Percentiles rank a stretch among this genome's conserved stretches.
Evolutionary conservation across 2,888 invertebrate species (phyloP).

Genomic region (Euzetes globulus): DNA sequence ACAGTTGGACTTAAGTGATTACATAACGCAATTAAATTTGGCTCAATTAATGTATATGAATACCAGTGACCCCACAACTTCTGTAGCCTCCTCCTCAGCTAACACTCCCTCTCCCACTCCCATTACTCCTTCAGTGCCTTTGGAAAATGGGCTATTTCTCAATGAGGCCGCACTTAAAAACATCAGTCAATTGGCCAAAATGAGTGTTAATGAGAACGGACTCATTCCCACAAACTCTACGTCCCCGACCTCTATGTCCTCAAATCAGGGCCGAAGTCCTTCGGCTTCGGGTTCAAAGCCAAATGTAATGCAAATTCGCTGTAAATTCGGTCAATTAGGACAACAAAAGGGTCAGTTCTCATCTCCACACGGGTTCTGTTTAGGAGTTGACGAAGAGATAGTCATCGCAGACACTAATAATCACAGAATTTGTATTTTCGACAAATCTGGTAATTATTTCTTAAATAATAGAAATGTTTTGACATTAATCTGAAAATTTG

Average conservation of each 20-base stretch:
- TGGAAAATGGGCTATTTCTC: slow-evolving; percentile 41
- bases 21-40: slow-evolving; percentile 21
- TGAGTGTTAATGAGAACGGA: slow-evolving; percentile 53
- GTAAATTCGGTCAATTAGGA: slow-evolving; percentile 89
- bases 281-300: slow-evolving; percentile 26
- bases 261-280: slow-evolving; percentile 46
- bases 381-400: slow-evolving; percentile 89
- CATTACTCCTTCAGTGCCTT: slow-evolving; percentile 43
- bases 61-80: slow-evolving; percentile 50
- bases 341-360: slow-evolving; percentile 89
- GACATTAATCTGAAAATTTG: background rate
- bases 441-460: slow-evolving; percentile 63
- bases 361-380: slow-evolving; percentile 93
- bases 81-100: background rate
- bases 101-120: slow-evolving; percentile 42
- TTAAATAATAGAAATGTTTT: background rate
- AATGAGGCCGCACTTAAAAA: slow-evolving; percentile 62
- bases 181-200: slow-evolving; percentile 70
- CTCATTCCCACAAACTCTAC: slow-evolving; percentile 36
- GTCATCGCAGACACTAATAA: slow-evolving; percentile 95
- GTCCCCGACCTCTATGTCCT: slow-evolving; percentile 47
- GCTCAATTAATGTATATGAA: slow-evolving; percentile 5
- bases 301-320: slow-evolving; percentile 52
- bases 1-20: background rate
- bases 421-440: slow-evolving; percentile 85